A percentile compares a stretch with the other conserved stretches of the same genome.
Evolutionary conservation across 1,140 invertebrate species (phyloP).

Genomic region (Drosophila subpulchrella): DNA sequence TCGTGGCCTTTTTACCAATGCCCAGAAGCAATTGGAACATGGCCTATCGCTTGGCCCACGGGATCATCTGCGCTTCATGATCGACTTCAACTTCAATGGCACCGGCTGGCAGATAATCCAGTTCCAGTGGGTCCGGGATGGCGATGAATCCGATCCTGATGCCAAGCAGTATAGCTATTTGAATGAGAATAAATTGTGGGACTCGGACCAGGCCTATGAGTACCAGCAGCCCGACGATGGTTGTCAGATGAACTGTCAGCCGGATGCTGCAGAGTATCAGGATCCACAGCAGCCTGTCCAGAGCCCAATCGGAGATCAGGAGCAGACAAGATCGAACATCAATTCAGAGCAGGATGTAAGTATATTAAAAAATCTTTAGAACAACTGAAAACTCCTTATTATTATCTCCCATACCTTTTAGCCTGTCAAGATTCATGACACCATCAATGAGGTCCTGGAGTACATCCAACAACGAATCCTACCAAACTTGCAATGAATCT

Average conservation of each 20-base stretch:
- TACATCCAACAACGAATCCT: conserved; percentile 72
- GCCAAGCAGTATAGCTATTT: conserved; percentile 60
- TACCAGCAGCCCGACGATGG: conserved; percentile 45
- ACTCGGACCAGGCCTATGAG: conserved; percentile 32
- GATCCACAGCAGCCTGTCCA: background rate
- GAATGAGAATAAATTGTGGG: conserved; percentile 74
- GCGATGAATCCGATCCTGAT: conserved; percentile 49
- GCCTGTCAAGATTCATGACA: conserved; percentile 52
- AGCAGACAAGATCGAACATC: background rate
- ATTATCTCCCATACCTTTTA: conserved; percentile 11
- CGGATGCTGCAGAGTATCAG: background rate
- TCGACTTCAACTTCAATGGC: conserved; percentile 79
- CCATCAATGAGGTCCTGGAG: conserved; percentile 70
- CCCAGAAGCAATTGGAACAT: conserved; percentile 39
- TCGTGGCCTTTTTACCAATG: conserved; percentile 51
- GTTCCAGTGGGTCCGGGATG: conserved; percentile 75
- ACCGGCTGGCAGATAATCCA: conserved; percentile 78
- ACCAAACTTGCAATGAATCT: conserved; percentile 45
- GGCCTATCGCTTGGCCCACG: conserved; percentile 57
- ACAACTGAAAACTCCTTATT: background rate
- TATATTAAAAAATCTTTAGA: fast-evolving
- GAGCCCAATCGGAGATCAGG: background rate
- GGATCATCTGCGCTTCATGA: conserved; percentile 78
- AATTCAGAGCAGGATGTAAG: conserved; percentile 60
- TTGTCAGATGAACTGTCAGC: conserved; percentile 11